phyloP scores from a whole-genome alignment of 2,113 vertebrate genomes.

The Rafetus swinhoei region DNA sequence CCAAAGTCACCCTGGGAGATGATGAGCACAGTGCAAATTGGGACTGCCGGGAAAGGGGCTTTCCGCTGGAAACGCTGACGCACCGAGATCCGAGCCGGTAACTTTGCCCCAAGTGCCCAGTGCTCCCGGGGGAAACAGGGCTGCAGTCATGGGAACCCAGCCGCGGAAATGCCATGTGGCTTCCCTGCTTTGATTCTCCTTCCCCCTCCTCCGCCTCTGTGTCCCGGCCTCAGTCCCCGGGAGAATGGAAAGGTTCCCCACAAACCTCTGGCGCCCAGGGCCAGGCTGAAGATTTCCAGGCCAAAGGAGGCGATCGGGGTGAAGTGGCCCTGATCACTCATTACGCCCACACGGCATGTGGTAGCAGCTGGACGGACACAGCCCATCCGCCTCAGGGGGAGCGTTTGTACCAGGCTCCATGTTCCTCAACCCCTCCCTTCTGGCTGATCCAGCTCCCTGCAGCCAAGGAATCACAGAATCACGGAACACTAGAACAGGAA shows the following conservation, averaged over 20 bases:
- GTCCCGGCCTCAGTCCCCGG: not conserved
- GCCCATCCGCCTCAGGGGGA: not conserved
- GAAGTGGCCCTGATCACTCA: not conserved
- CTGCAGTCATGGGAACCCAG: not conserved
- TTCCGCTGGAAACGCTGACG: constrained; percentile 72
- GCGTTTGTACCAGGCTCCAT: not conserved
- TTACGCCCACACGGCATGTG: not conserved
- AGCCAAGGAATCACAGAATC: not conserved
- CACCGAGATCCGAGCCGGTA: constrained; percentile 40
- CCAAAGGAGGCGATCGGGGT: not conserved
- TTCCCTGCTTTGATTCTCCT: not conserved
- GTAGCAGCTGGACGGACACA: not conserved
- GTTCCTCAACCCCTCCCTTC: not conserved
- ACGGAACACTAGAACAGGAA: no score
- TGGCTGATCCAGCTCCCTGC: not conserved
- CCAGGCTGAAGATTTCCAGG: not conserved
- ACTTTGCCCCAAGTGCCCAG: constrained; percentile 10
- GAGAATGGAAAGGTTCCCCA: not conserved
- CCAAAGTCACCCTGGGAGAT: constrained; percentile 14
- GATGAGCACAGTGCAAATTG: constrained; percentile 23
- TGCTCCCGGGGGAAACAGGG: not conserved
- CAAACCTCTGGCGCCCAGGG: not conserved
- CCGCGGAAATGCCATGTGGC: not conserved
- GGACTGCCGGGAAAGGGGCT: constrained; percentile 54
- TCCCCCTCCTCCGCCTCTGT: accelerated